These are phyloP conservation scores for Diachrysia chrysitis DNA, from an alignment of 2,888 invertebrate genomes.

Conservation along the genomic window DNA sequence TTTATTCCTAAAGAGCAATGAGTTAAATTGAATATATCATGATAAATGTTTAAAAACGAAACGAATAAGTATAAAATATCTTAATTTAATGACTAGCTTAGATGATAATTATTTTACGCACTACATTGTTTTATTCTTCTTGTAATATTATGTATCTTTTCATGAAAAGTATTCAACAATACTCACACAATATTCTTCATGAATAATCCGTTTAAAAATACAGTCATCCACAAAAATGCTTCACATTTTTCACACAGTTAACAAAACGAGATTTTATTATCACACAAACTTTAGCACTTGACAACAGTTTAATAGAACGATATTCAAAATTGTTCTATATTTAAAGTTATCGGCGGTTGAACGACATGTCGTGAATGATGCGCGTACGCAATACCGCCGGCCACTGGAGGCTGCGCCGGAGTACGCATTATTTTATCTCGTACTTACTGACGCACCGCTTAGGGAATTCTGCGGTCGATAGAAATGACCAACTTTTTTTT, in stretches of 20 bases:
- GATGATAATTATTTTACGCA: no score
- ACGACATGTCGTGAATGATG: conserved; percentile 59
- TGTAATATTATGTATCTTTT: neutral
- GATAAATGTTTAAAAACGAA: no score
- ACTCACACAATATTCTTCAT: conserved; percentile 60
- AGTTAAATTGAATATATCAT: no score
- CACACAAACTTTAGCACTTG: conserved; percentile 12
- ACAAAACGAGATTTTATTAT: conserved; percentile 9
- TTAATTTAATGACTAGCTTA: no score
- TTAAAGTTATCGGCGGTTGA: conserved; percentile 63
- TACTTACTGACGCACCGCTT: conserved; percentile 53
- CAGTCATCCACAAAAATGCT: conserved; percentile 30
- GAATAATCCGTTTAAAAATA: conserved; percentile 50
- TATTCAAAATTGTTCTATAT: conserved; percentile 58
- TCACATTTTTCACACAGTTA: conserved; percentile 50
- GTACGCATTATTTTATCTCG: conserved; percentile 72
- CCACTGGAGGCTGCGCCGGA: conserved; percentile 71
- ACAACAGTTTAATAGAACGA: conserved; percentile 1
- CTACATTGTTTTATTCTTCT: no score
- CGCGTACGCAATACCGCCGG: conserved; percentile 61
- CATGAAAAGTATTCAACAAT: conserved; percentile 12
- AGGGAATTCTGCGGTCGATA: conserved; percentile 58
- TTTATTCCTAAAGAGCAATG: no score
- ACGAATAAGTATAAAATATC: no score
- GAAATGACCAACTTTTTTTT: conserved; percentile 41